Conservation (phyloP, 2,113 vertebrate species). For the Gorilla gorilla region DNA sequence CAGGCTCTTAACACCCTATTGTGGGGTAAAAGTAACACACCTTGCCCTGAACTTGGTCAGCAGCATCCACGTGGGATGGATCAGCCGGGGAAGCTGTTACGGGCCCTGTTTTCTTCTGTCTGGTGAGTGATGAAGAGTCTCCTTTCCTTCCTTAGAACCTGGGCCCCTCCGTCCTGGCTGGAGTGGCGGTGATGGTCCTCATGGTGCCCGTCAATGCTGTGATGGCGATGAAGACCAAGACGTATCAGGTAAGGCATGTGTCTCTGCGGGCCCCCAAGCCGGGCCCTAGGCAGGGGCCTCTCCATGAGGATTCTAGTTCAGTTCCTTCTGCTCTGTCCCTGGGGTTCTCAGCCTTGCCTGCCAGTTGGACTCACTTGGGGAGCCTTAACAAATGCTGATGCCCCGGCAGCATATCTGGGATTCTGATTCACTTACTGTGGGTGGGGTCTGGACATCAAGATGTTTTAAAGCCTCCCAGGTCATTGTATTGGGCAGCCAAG, state of each 20-base stretch:
- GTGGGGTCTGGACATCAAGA: background rate
- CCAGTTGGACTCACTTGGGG: background rate
- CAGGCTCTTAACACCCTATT: background rate
- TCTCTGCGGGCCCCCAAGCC: accelerated
- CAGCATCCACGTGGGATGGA: accelerated
- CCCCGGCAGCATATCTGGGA: accelerated
- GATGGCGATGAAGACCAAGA: constrained; percentile 98
- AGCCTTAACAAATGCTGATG: background rate
- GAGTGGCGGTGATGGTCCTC: constrained; percentile 96
- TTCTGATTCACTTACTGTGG: background rate
- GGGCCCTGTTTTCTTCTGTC: background rate
- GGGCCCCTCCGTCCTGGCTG: constrained; percentile 94
- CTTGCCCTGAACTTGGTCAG: accelerated
- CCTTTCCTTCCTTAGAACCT: constrained; percentile 86
- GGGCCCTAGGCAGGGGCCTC: background rate
- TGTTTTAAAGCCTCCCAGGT: too few species aligned
- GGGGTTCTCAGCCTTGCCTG: background rate
- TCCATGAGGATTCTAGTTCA: accelerated
- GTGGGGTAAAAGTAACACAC: accelerated
- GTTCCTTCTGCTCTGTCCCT: background rate
- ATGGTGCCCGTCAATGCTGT: constrained; percentile 95
- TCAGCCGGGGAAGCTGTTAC: accelerated
- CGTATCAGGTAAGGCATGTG: constrained; percentile 90
- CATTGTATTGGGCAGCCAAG: background rate
- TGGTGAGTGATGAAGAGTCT: background rate